Percentiles rank a stretch among this genome's conserved stretches.
Evolutionary conservation across 1,140 invertebrate species (phyloP).

Genomic region (Drosophila virilis): DNA sequence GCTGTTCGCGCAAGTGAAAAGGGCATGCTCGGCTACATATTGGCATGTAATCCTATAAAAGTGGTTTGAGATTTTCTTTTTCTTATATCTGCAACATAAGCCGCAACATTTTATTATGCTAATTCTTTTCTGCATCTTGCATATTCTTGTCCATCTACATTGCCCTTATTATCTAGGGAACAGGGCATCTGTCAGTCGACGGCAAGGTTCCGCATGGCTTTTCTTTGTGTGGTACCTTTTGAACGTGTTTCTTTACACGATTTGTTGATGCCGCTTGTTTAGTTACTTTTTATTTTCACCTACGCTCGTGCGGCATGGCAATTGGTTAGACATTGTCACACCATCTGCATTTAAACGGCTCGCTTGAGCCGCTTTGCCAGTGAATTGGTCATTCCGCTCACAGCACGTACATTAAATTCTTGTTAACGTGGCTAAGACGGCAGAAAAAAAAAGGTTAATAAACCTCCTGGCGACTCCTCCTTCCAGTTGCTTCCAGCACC

Average conservation of each 20-base stretch:
- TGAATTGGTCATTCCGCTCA: constrained; percentile 47
- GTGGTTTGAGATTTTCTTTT: too few species aligned
- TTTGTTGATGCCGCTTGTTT: constrained; percentile 39
- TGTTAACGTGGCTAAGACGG: constrained; percentile 76
- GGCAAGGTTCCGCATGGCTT: not conserved
- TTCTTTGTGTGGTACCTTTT: constrained; percentile 11
- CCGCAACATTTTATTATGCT: too few species aligned
- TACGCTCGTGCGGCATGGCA: constrained; percentile 59
- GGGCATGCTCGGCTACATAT: not conserved
- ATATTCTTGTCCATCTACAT: not conserved
- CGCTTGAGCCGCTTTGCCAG: constrained; percentile 23
- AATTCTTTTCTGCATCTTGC: not conserved
- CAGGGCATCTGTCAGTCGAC: not conserved
- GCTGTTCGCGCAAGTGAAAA: not conserved
- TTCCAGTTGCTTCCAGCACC: constrained; percentile 54
- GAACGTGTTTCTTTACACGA: constrained; percentile 45
- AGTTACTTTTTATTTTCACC: constrained; percentile 77
- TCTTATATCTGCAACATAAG: too few species aligned
- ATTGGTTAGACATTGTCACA: constrained; percentile 35
- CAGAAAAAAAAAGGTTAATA: constrained; percentile 66
- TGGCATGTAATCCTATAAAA: too few species aligned
- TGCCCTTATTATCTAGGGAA: not conserved
- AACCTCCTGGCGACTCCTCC: constrained; percentile 49
- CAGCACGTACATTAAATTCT: constrained; percentile 69
- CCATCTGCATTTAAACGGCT: constrained; percentile 63